Conservation (phyloP, 2,113 vertebrate genomes). For the Puffinus mauretanicus region DNA sequence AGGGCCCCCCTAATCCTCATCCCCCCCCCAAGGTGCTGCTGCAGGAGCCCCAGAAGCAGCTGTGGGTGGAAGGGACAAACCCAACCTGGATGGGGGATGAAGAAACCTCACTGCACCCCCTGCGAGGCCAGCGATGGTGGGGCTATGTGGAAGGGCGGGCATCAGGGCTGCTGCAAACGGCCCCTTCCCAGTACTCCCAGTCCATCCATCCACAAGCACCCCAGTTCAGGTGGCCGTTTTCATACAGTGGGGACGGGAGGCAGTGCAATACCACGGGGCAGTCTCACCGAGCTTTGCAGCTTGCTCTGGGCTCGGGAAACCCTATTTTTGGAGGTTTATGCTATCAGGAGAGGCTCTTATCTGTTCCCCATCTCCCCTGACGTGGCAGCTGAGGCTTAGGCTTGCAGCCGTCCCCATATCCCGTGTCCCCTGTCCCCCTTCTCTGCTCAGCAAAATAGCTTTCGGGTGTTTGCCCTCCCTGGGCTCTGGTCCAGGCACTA, state of each 20-base stretch:
- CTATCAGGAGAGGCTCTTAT: background rate
- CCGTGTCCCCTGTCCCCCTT: no score
- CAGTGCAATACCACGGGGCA: no score
- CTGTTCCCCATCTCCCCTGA: background rate
- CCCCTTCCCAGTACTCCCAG: background rate
- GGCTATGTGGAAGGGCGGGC: background rate
- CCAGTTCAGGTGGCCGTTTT: background rate
- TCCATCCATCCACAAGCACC: background rate
- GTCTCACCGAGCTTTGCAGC: no score
- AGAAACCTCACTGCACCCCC: background rate
- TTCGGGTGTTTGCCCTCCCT: background rate
- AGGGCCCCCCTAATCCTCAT: background rate
- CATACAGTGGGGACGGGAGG: rapidly evolving
- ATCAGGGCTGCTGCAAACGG: background rate
- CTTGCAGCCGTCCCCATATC: background rate
- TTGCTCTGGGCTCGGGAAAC: background rate
- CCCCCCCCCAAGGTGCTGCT: background rate
- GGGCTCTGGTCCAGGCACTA: no score
- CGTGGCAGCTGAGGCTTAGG: background rate
- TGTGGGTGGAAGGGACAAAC: no score
- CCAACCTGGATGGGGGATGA: no score
- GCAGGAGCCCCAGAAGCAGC: background rate
- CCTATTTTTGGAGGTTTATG: background rate
- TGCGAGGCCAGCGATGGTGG: no score
- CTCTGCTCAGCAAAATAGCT: no score